These are phyloP conservation scores for Xenentodon cancila DNA, from an alignment of 2,797 vertebrate species.

Conservation along the genomic window DNA sequence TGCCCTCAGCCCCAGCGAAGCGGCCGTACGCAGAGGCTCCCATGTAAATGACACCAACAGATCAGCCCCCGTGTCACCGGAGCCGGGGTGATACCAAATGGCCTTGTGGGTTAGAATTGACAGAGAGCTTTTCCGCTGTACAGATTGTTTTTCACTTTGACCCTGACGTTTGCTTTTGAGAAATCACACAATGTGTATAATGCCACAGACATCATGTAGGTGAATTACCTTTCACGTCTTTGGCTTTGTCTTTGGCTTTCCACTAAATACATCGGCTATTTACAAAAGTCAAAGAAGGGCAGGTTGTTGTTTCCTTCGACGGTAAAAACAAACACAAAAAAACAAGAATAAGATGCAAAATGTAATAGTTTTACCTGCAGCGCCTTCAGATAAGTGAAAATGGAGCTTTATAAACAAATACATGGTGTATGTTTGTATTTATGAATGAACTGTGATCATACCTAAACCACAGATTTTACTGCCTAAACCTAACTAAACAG, in stretches of 20 bases:
- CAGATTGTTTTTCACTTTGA: slow-evolving; percentile 77
- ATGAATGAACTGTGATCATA: too few relatives aligned
- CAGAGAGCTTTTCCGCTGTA: slow-evolving; percentile 62
- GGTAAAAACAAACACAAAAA: too few relatives aligned
- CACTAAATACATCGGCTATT: slow-evolving; percentile 24
- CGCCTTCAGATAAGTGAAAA: too few relatives aligned
- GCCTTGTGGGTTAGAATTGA: slow-evolving; percentile 64
- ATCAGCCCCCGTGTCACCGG: slow-evolving; percentile 59
- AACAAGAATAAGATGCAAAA: too few relatives aligned
- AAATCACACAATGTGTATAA: slow-evolving; percentile 28
- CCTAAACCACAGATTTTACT: too few relatives aligned
- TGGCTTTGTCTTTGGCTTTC: slow-evolving; percentile 45
- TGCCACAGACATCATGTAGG: slow-evolving; percentile 24
- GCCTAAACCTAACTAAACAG: too few relatives aligned
- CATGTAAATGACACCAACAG: slow-evolving; percentile 73
- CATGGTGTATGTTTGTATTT: too few relatives aligned
- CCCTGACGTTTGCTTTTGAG: slow-evolving; percentile 43
- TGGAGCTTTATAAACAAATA: too few relatives aligned
- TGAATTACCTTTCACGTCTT: slow-evolving; percentile 38
- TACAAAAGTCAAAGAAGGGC: slow-evolving; percentile 32
- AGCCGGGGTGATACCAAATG: slow-evolving; percentile 54
- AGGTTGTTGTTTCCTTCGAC: slow-evolving; percentile 30
- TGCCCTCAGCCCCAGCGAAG: slow-evolving; percentile 68
- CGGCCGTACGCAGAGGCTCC: slow-evolving; percentile 49
- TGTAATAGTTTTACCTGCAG: too few relatives aligned